Evolutionary conservation across 2,888 invertebrate species (phyloP).

Genomic region (Cerastis rubricosa): DNA sequence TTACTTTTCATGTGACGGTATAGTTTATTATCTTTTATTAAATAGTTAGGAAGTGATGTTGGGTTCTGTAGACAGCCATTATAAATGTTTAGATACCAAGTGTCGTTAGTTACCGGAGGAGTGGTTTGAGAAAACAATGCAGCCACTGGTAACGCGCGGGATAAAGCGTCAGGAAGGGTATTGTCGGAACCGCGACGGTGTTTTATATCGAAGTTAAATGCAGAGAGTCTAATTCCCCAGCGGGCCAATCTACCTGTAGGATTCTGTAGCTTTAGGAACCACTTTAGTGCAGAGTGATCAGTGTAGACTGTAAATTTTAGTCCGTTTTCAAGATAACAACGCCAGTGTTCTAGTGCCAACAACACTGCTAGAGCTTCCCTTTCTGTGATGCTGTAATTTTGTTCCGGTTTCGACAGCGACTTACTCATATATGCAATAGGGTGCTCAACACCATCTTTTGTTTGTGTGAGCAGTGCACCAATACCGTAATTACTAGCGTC

Average conservation of each 20-base stretch:
- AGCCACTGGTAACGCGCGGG: neutral
- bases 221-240: constrained; percentile 1
- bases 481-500: no score
- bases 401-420: constrained; percentile 28
- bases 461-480: no score
- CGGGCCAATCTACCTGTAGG: constrained; percentile 64
- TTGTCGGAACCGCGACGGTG: neutral
- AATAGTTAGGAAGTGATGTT: no score
- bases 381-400: constrained; percentile 67
- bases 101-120: no score
- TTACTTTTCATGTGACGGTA: no score
- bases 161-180: neutral
- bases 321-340: constrained; percentile 51
- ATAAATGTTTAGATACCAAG: no score
- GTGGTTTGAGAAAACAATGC: neutral
- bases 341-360: constrained; percentile 66
- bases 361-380: constrained; percentile 66
- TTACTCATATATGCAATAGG: no score
- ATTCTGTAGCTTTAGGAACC: constrained; percentile 52
- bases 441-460: no score
- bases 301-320: neutral
- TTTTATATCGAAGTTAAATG: neutral
- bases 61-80: no score
- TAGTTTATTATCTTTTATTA: no score
- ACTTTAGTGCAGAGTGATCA: no score